A percentile compares a stretch with the other conserved stretches of the same genome.
These are phyloP conservation scores for Tragelaphus oryx DNA, from an alignment of 2,797 vertebrate species.

Conservation along the genomic window DNA sequence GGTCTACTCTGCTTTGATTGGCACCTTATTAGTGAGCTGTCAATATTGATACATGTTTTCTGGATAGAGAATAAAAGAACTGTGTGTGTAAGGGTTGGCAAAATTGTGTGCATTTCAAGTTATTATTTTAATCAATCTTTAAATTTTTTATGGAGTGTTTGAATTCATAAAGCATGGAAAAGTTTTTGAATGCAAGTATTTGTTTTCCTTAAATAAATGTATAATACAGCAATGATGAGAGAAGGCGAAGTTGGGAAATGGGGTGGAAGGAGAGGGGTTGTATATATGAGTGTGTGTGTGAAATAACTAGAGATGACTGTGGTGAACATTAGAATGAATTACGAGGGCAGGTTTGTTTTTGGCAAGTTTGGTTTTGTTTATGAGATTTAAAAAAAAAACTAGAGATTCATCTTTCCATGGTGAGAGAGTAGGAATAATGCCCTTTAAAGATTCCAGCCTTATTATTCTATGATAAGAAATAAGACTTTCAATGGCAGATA, in stretches of 20 bases:
- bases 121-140: slow-evolving; percentile 5
- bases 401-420: neutral
- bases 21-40: neutral
- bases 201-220: slow-evolving; percentile 28
- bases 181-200: neutral
- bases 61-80: neutral
- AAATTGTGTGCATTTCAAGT: neutral
- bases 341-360: neutral
- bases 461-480: slow-evolving; percentile 43
- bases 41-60: neutral
- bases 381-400: neutral
- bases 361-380: neutral
- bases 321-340: neutral
- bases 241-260: neutral
- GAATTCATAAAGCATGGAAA: slow-evolving; percentile 2
- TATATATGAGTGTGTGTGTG: neutral
- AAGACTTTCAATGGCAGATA: slow-evolving; percentile 36
- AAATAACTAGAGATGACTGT: neutral
- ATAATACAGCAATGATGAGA: neutral
- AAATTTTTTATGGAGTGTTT: neutral
- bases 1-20: neutral
- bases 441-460: slow-evolving; percentile 31
- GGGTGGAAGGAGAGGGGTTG: neutral
- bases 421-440: neutral
- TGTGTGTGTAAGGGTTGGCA: neutral